Conservation (phyloP, 2,888 invertebrate species). For the Archips crataeganus region DNA sequence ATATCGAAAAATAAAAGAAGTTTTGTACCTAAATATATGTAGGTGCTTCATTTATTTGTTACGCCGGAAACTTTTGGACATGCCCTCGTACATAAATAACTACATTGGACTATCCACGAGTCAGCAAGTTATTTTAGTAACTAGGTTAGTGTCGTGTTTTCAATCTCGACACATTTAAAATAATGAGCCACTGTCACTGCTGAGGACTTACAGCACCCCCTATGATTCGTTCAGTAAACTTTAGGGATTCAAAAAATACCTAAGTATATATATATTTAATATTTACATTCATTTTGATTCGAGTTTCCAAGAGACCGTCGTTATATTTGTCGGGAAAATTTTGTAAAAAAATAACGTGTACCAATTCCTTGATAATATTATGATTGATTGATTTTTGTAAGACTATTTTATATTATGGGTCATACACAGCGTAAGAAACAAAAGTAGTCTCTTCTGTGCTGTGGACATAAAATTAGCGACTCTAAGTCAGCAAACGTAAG, state of each 20-base stretch:
- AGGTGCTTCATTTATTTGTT: too few relatives aligned
- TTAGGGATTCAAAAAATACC: background rate
- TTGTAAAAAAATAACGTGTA: too few relatives aligned
- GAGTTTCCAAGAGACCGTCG: background rate
- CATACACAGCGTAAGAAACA: too few relatives aligned
- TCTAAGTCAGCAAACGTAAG: too few relatives aligned
- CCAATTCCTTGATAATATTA: too few relatives aligned
- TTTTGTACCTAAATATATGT: too few relatives aligned
- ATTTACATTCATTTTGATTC: background rate
- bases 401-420: too few relatives aligned
- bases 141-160: conserved; percentile 14
- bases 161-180: background rate
- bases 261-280: background rate
- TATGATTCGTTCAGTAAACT: background rate
- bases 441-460: too few relatives aligned
- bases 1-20: too few relatives aligned
- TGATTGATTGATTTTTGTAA: too few relatives aligned
- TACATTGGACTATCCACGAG: conserved; percentile 1
- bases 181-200: background rate
- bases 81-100: background rate
- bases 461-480: too few relatives aligned
- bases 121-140: conserved; percentile 13
- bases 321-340: background rate
- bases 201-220: background rate
- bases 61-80: too few relatives aligned